Conservation (phyloP, 2,113 vertebrate species). For the Stigmatopora nigra region DNA sequence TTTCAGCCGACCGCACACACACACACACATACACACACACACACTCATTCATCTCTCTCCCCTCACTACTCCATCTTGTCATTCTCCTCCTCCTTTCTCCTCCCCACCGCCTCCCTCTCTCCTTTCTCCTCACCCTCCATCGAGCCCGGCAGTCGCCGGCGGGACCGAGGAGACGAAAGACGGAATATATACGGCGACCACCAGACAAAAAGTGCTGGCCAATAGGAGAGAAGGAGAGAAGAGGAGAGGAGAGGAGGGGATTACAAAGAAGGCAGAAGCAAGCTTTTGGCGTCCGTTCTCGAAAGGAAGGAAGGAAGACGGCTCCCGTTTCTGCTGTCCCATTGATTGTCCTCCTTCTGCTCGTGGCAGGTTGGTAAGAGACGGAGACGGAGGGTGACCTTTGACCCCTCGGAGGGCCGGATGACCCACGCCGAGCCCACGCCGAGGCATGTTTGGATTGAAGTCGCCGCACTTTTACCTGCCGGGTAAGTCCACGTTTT, state of each 20-base stretch:
- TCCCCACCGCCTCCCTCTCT: neutral
- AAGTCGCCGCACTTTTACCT: conserved; percentile 87
- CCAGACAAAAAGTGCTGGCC: conserved; percentile 54
- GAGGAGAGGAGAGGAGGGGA: conserved; percentile 54
- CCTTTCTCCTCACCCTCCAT: conserved; percentile 20
- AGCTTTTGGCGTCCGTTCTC: neutral
- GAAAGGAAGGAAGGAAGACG: conserved; percentile 41
- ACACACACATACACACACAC: conserved; percentile 37
- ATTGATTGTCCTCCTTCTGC: conserved; percentile 10
- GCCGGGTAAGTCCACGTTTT: conserved; percentile 74
- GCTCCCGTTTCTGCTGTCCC: conserved; percentile 40
- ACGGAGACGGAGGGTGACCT: conserved; percentile 48
- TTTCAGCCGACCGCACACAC: conserved; percentile 29
- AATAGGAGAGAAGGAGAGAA: conserved; percentile 54
- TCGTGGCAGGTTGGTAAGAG: conserved; percentile 31
- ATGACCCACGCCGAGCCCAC: conserved; percentile 35
- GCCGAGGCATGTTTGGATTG: conserved; percentile 81
- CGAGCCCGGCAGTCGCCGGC: conserved; percentile 66
- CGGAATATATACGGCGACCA: conserved; percentile 50
- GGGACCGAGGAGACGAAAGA: conserved; percentile 67
- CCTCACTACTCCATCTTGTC: conserved; percentile 55
- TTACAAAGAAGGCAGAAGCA: conserved; percentile 56
- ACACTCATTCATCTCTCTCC: conserved; percentile 54
- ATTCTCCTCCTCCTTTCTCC: conserved; percentile 50
- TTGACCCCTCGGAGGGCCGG: conserved; percentile 14